Base-by-base conservation (phyloP, 2,113 vertebrate species). In the Thryonomys swinderianus region DNA sequence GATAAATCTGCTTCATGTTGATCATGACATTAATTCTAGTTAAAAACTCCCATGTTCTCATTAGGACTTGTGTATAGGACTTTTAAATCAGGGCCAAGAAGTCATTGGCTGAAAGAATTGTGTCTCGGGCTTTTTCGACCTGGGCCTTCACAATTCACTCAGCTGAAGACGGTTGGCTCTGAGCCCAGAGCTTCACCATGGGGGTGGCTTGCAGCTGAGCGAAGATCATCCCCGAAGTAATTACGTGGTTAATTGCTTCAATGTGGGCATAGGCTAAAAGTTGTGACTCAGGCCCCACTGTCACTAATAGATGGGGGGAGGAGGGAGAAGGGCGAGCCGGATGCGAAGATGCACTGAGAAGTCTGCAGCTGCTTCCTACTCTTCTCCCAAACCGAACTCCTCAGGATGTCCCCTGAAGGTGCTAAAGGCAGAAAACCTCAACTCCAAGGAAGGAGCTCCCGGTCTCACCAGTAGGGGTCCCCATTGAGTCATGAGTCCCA, bases 261-360 rank as follows among this genome's bases (percentile, higher is more conserved):
- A 25, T 57, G 83, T 81, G 84, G 80, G 94, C 95, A 80, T 45
- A 10, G n/a, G 74, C 93, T 79, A 93, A 88, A 88, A 69, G 76
- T 21, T 92, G 85, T 95, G 95, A 93, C 93, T 95, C 96, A 94
- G 14, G 0, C 78, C 74, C 55, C 67, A 45, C 57, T 96, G 76
- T 92, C 92, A 30, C 81, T 81, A 48, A 62, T 61, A 86, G 37
- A 88, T 34, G 32, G 76, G 64, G 42, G 42, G 53, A 64, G 9
- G 25, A 64, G 9, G 25, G 45, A 1, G 16, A 5, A 51, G 23
- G 62, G 14, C 1, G 42, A 45, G 34, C 74, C 37, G 48, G 40
- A n/a, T 30, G 76, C 85, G 74, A 78, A 40, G 37, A 71, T 27
- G 45, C 27, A 18, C 62, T 21, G 89, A 78, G 45, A 81, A 62